Base-by-base conservation (phyloP, 2,888 invertebrate species). In the Meliscaeva auricollis region DNA sequence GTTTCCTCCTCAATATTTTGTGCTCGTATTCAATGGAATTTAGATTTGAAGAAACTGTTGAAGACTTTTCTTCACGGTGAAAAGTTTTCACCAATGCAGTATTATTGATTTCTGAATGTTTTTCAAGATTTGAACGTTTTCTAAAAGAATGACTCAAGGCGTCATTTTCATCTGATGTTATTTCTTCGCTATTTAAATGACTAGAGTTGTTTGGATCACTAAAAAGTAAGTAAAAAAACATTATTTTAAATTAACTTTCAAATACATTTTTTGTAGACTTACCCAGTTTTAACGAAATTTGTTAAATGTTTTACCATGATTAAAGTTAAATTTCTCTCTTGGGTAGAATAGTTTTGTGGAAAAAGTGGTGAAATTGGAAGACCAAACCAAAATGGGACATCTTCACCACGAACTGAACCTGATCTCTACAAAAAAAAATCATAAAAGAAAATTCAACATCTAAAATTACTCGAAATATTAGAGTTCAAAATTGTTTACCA, bases 281-380 rank as follows among this genome's bases (percentile, higher is more conserved):
- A 98, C 98, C 98, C 98, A 87, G 96, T 95, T 92, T 95, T 95
- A 85, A 96, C 96, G 90, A 98, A 98, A 93, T 98, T 98, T 87
- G 97, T 94, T 90, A 98, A 94, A 92, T 96, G 97, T 90, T 96
- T 96, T 89, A 97, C 95, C 91, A 97, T 95, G 46, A 96, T 94
- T 90, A 95, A 95, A 69, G 97, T 96, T 54, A 97, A 94, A 89
- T 94, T 94, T 89, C 95, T 95, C 91, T 98, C 97, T 89, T 94
- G 94, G 88, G 94, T 93, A 38, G 96, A 96, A 93, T 95, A 97
- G 93, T 97, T 97, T 92, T 95, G 95, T n/a, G 94, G 94, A 90
- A 94, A 94, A 88, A 94, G 94, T 88, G 94, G 94, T 78, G 93
- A 93, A 74, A 97, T 91, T 41, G 97, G 97, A 88, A 96, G 94